phyloP scores from a whole-genome alignment of 2,113 vertebrate species.

The Ochotona curzoniae region DNA sequence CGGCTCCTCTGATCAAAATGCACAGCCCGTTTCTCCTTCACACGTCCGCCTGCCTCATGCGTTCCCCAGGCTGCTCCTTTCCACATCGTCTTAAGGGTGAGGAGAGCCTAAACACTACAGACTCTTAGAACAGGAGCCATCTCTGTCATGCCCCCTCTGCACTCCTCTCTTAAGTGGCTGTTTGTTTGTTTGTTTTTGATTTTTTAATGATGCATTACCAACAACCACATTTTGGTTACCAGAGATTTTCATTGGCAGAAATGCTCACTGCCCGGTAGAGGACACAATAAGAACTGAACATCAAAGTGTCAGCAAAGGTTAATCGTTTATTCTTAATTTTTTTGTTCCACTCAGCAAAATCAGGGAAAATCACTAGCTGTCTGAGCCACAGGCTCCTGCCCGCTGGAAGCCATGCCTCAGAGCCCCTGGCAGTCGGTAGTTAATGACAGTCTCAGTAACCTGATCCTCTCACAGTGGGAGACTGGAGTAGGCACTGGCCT shows the following conservation, averaged over 20 bases:
- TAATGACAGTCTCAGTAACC: slow-evolving; percentile 88
- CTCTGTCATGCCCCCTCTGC: neutral
- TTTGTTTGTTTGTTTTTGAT: neutral
- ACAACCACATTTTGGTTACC: neutral
- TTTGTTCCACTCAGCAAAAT: neutral
- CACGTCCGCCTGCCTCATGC: neutral
- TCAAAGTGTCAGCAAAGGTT: neutral
- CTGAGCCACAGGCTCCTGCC: slow-evolving; percentile 83
- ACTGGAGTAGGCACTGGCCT: slow-evolving; percentile 78
- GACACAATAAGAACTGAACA: neutral
- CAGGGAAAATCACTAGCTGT: slow-evolving; percentile 64
- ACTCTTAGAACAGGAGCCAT: neutral
- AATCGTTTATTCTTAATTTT: slow-evolving; percentile 62
- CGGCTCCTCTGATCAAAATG: neutral
- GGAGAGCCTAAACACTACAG: neutral
- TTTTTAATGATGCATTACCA: neutral
- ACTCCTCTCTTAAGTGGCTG: too few species aligned
- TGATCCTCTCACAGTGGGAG: slow-evolving; percentile 83
- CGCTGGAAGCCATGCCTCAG: slow-evolving; percentile 84
- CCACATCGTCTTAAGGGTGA: slow-evolving; percentile 33
- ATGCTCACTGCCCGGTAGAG: neutral
- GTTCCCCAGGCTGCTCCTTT: neutral
- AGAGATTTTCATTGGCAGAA: neutral
- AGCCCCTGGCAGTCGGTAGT: slow-evolving; percentile 81
- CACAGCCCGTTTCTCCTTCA: slow-evolving; percentile 19